Conservation (phyloP, 2,888 invertebrate genomes). For the Pandemis heparana region DNA sequence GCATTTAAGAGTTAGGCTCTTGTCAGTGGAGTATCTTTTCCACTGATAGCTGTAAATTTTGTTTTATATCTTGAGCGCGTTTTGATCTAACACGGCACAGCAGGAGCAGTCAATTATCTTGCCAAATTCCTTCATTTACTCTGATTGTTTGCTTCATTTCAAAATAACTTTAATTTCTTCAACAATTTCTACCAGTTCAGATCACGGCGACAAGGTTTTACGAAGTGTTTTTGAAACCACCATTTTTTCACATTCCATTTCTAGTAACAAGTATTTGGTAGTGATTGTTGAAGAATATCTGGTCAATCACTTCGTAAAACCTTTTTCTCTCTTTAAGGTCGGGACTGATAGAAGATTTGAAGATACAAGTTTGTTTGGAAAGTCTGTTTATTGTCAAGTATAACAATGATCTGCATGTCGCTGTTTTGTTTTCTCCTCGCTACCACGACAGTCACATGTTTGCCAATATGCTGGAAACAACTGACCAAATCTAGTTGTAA, state of each 20-base stretch:
- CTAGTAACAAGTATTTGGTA: slow-evolving; percentile 51
- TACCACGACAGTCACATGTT: slow-evolving; percentile 57
- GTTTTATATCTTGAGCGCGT: too few relatives aligned
- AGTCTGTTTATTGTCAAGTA: background rate
- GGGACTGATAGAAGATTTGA: slow-evolving; percentile 51
- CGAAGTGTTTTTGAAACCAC: slow-evolving; percentile 52
- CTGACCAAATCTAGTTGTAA: slow-evolving; percentile 8
- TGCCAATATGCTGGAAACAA: slow-evolving; percentile 49
- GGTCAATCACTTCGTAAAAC: slow-evolving; percentile 61
- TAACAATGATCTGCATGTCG: slow-evolving; percentile 64
- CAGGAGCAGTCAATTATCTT: too few relatives aligned
- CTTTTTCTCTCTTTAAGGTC: slow-evolving; percentile 64
- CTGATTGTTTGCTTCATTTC: background rate
- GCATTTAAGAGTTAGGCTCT: too few relatives aligned
- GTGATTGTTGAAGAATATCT: slow-evolving; percentile 69
- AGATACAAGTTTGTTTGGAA: slow-evolving; percentile 45
- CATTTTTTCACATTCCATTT: slow-evolving; percentile 49
- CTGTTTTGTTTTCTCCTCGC: slow-evolving; percentile 57
- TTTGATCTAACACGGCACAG: too few relatives aligned
- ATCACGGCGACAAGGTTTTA: slow-evolving; percentile 61
- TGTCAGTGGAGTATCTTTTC: too few relatives aligned
- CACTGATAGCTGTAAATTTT: too few relatives aligned
- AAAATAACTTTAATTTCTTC: slow-evolving; percentile 54
- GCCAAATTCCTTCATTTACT: too few relatives aligned
- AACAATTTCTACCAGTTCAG: slow-evolving; percentile 68